A percentile compares a stretch with the other conserved stretches of the same genome.
These are phyloP conservation scores for Trissolcus brochymenae DNA, from an alignment of 2,888 invertebrate species.

Conservation along the genomic window DNA sequence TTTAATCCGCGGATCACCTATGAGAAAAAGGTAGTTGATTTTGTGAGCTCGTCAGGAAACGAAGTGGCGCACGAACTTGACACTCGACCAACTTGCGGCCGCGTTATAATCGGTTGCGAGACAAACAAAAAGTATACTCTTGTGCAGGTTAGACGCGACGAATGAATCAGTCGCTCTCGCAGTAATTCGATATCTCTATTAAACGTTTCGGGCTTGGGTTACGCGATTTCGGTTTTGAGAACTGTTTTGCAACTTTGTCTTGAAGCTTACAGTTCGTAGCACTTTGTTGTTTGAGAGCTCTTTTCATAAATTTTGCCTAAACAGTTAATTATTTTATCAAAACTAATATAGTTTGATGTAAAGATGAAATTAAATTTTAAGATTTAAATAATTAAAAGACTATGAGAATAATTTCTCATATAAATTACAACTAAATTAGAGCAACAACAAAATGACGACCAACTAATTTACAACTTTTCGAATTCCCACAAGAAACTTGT, in stretches of 20 bases:
- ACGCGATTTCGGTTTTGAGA: conserved; percentile 64
- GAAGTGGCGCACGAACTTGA: conserved; percentile 29
- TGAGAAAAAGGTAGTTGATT: background rate
- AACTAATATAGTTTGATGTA: no score
- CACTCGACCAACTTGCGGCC: conserved; percentile 33
- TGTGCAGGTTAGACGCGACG: conserved; percentile 56
- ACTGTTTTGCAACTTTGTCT: conserved; percentile 58
- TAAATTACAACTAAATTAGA: no score
- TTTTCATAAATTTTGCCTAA: no score
- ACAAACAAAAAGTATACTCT: conserved; percentile 36
- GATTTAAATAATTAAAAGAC: no score
- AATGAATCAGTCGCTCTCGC: conserved; percentile 63
- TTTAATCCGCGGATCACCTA: conserved; percentile 10
- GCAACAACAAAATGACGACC: no score
- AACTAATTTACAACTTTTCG: no score
- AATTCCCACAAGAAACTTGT: background rate
- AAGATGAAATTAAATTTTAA: no score
- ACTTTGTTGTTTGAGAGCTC: background rate
- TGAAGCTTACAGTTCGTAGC: background rate
- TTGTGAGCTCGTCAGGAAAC: background rate
- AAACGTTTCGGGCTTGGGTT: conserved; percentile 66
- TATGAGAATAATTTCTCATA: no score
- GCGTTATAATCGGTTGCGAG: conserved; percentile 32
- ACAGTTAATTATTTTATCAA: no score
- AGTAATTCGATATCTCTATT: conserved; percentile 71